Evolutionary conservation across 2,797 vertebrate genomes (phyloP).

Genomic region (Myotis vivesi): DNA sequence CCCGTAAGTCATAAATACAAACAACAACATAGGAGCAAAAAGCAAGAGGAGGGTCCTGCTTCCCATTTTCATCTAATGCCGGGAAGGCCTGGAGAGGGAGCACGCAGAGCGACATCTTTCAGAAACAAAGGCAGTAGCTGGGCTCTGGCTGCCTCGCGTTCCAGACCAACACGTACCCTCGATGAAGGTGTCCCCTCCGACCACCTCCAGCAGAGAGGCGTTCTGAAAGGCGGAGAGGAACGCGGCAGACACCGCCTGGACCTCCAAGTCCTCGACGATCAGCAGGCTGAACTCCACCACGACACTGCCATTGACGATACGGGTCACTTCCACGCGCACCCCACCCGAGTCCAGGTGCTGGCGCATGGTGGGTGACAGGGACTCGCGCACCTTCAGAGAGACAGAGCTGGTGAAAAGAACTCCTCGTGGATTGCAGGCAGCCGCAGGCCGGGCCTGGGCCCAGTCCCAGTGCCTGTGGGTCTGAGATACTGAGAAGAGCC

Average conservation of each 20-base stretch:
- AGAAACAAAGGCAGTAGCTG: background rate
- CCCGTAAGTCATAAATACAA: background rate
- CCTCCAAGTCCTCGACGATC: slow-evolving; percentile 76
- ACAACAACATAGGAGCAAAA: background rate
- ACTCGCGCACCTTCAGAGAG: slow-evolving; percentile 82
- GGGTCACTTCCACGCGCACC: slow-evolving; percentile 83
- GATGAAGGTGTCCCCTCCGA: slow-evolving; percentile 80
- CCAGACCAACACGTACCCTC: slow-evolving; percentile 77
- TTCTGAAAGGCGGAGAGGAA: slow-evolving; percentile 84
- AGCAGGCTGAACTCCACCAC: slow-evolving; percentile 85
- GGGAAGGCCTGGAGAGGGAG: accelerated
- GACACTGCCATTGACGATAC: slow-evolving; percentile 85
- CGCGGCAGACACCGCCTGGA: slow-evolving; percentile 71
- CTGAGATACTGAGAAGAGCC: background rate
- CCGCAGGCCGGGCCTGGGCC: background rate
- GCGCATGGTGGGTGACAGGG: slow-evolving; percentile 78
- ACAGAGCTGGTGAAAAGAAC: background rate
- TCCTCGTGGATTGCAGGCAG: background rate
- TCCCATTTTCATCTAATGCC: accelerated
- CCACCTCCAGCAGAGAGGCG: slow-evolving; percentile 81
- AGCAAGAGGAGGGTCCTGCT: accelerated
- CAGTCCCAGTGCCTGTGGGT: background rate
- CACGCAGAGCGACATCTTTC: accelerated
- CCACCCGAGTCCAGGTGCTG: slow-evolving; percentile 82
- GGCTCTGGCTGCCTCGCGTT: accelerated